Base-by-base conservation (phyloP, 2,888 invertebrate species). In the Dryadula phaetusa region DNA sequence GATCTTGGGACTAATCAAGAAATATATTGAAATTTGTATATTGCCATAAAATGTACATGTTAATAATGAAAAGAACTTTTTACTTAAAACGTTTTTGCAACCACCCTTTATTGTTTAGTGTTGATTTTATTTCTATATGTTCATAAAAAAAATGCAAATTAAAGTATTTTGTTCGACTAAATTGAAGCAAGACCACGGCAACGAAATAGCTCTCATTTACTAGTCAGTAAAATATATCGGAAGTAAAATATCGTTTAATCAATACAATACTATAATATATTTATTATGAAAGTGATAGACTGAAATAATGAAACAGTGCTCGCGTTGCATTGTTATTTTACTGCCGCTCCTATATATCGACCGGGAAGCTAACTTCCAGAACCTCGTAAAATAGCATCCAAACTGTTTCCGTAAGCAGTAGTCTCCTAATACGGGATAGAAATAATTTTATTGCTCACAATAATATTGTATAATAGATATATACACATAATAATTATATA, bases 291-390 rank as follows among this genome's bases (percentile, higher is more conserved):
- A 62, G 47, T 37, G 62, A 52, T 37, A 34, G 44, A 63, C 62
- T 49, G 37, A 58, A 37, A 63, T 49, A 20, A 54, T 54, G 25
- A 61, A 58, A 58, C 37, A 42, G 61, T 64, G 56, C 40, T 69
- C 34, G 46, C 20, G 49, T 32, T 70, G 75, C 74, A 78, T 77
- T 77, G 76, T 76, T 75, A 71, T 70, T 72, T 70, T 75, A 77
- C 64, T 62, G 77, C 81, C 81, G 76, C 79, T 80, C 83, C 85
- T 80, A 81, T 82, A 82, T 82, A 86, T 82, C 80, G 82, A 85
- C 75, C 84, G 77, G 82, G 80, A 83, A 82, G 77, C 78, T 69
- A 66, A 70, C 70, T 64, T 76, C 75, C 69, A 74, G 72, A 72
- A 60, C 70, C 49, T 74, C 74, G 72, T 75, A 73, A 76, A 76